phyloP scores from a whole-genome alignment of 1,140 invertebrate genomes.

The Lordiphosa mommai region DNA sequence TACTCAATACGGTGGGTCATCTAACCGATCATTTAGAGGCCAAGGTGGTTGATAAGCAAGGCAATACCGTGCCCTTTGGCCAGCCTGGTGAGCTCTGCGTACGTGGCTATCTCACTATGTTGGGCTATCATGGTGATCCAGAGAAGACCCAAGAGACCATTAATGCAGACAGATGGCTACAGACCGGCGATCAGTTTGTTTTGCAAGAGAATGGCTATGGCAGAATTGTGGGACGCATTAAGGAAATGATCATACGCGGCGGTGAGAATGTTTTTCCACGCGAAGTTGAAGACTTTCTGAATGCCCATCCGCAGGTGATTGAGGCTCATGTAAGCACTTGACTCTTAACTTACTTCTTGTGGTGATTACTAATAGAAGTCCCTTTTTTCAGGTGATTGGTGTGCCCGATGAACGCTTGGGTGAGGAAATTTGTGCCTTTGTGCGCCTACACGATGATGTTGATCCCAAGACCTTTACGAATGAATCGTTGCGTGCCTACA shows the following conservation, averaged over 20 bases:
- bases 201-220: constrained; percentile 89
- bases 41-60: constrained; percentile 87
- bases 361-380: not conserved
- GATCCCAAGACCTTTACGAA: constrained; percentile 79
- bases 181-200: constrained; percentile 92
- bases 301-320: constrained; percentile 87
- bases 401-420: constrained; percentile 89
- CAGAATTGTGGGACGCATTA: constrained; percentile 89
- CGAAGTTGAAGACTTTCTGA: constrained; percentile 92
- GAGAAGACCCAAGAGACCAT: constrained; percentile 89
- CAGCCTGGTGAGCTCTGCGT: constrained; percentile 90
- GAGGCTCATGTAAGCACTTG: constrained; percentile 85
- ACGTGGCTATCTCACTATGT: constrained; percentile 90
- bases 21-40: constrained; percentile 90
- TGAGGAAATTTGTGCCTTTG: constrained; percentile 89
- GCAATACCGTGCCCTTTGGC: constrained; percentile 87
- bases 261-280: constrained; percentile 95
- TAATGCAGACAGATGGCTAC: constrained; percentile 89
- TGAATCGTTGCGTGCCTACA: constrained; percentile 85
- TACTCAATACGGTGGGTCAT: constrained; percentile 88
- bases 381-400: constrained; percentile 82
- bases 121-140: constrained; percentile 92
- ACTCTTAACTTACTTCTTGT: too few species aligned
- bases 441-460: constrained; percentile 82
- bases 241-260: constrained; percentile 95